Evolutionary conservation across 1,140 invertebrate species (phyloP).

Genomic region (Solenopsis invicta): DNA sequence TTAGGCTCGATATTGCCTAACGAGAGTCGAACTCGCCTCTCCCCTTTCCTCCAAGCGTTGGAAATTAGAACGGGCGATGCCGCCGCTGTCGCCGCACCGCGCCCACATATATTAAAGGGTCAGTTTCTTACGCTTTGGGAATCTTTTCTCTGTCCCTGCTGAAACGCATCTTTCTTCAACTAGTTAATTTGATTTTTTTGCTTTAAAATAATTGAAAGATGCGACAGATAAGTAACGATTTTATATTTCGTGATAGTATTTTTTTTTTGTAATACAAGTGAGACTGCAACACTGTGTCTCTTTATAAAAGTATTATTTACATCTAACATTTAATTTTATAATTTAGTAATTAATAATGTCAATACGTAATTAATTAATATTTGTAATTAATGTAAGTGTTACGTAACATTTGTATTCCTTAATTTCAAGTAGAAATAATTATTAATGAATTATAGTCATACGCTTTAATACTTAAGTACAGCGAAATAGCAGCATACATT

Average conservation of each 20-base stretch:
- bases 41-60: background rate
- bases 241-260: background rate
- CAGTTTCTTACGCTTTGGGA: slow-evolving; percentile 3
- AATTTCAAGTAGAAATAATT: background rate
- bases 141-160: background rate
- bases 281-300: too few species aligned
- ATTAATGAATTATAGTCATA: background rate
- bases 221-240: background rate
- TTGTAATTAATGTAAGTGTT: background rate
- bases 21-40: background rate
- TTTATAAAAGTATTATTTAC: background rate
- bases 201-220: background rate
- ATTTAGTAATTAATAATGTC: background rate
- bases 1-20: slow-evolving; percentile 58
- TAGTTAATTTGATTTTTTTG: slow-evolving; percentile 10
- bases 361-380: background rate
- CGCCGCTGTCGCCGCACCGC: background rate
- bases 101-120: background rate
- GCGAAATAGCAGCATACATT: background rate
- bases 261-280: background rate
- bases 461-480: background rate
- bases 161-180: background rate
- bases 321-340: background rate
- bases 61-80: slow-evolving; percentile 33
- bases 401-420: background rate